These are phyloP conservation scores for Australoheros scitulus DNA, from an alignment of 2,113 vertebrate species.

Conservation along the genomic window DNA sequence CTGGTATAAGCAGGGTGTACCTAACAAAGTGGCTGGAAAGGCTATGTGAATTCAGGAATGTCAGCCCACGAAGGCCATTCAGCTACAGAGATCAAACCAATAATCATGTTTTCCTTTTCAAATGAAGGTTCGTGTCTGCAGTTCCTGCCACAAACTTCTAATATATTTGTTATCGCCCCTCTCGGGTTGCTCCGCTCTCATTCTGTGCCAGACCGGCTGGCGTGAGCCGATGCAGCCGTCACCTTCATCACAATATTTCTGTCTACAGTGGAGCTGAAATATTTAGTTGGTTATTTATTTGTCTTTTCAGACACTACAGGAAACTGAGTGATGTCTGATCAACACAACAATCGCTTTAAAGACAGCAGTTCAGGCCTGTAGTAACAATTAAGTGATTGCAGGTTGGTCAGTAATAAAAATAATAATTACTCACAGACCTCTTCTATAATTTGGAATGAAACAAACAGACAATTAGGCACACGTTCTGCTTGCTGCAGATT, in stretches of 20 bases:
- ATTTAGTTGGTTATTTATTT: not conserved
- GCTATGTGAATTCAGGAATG: not conserved
- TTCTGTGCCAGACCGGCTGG: not conserved
- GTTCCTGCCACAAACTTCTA: not conserved
- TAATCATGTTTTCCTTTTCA: not conserved
- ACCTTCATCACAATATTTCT: not conserved
- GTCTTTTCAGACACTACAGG: not conserved
- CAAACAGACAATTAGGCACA: fast-evolving
- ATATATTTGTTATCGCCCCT: not conserved
- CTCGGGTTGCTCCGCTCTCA: slow-evolving; percentile 2
- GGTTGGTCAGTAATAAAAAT: not conserved
- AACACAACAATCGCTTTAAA: not conserved
- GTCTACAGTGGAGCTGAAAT: not conserved
- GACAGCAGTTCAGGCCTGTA: not conserved
- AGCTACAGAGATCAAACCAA: slow-evolving; percentile 7
- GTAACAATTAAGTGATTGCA: not conserved
- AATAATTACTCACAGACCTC: not conserved
- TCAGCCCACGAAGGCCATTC: not conserved
- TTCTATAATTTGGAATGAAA: no score
- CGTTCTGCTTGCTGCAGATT: no score
- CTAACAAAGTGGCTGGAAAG: not conserved
- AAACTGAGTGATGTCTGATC: not conserved
- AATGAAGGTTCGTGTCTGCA: not conserved
- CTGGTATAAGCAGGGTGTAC: not conserved
- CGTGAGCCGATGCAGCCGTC: slow-evolving; percentile 15